These are phyloP conservation scores for Calliphora vicina DNA, from an alignment of 1,140 invertebrate genomes.

Conservation along the genomic window DNA sequence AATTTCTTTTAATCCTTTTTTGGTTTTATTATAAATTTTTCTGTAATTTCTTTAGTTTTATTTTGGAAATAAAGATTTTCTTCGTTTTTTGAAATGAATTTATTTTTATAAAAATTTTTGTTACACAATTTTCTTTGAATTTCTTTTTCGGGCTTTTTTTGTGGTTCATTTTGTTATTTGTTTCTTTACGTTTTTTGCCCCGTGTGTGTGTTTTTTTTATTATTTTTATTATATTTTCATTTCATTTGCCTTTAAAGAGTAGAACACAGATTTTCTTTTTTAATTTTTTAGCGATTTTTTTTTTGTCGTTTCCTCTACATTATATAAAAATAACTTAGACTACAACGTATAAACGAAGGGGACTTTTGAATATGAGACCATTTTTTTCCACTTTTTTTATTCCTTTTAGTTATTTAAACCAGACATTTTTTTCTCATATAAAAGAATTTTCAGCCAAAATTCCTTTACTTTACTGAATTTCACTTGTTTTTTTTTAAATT, in stretches of 20 bases:
- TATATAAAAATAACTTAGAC: slow-evolving; percentile 25
- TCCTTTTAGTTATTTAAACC: too few species aligned
- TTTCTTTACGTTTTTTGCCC: slow-evolving; percentile 15
- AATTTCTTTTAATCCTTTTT: background rate
- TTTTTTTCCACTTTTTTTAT: too few species aligned
- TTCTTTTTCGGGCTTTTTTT: too few species aligned
- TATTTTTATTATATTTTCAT: too few species aligned
- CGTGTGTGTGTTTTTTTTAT: background rate
- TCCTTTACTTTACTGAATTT: too few species aligned
- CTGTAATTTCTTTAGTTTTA: background rate
- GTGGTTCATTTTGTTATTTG: background rate
- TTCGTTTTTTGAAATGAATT: too few species aligned
- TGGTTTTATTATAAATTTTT: background rate
- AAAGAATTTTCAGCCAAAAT: too few species aligned
- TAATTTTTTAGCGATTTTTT: slow-evolving; percentile 11
- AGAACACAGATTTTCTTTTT: background rate
- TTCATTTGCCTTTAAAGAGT: too few species aligned
- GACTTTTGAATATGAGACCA: too few species aligned
- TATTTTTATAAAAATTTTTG: slow-evolving; percentile 11
- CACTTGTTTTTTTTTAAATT: background rate
- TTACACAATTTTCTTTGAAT: slow-evolving; percentile 22
- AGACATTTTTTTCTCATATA: too few species aligned
- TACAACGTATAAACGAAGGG: background rate
- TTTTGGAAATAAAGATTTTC: too few species aligned
- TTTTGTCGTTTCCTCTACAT: slow-evolving; percentile 27